Percentiles rank a stretch among this genome's conserved stretches.
Evolutionary conservation across 2,113 vertebrate species (phyloP).

Genomic region (Alces alces): DNA sequence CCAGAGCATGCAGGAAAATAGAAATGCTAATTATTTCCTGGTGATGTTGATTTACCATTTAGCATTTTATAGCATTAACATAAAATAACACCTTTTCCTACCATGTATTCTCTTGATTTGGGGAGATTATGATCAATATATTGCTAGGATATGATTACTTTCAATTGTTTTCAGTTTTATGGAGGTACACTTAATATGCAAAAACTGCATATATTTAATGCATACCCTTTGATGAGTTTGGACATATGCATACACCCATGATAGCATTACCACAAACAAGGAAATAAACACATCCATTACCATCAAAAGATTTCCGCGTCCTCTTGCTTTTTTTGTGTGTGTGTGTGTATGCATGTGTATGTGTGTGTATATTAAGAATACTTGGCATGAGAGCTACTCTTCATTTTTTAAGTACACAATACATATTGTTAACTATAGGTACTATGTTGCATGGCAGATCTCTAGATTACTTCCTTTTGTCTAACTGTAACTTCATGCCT

Average conservation of each 20-base stretch:
- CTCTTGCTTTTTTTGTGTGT: background rate
- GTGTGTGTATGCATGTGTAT: background rate
- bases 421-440: background rate
- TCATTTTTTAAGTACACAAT: background rate
- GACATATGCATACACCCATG: background rate
- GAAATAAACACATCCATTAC: background rate
- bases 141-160: background rate
- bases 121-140: background rate
- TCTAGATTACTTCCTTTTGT: background rate
- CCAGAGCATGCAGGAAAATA: background rate
- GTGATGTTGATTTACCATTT: background rate
- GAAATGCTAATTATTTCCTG: background rate
- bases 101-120: background rate
- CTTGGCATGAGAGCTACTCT: background rate
- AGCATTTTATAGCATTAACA: background rate
- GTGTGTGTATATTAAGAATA: background rate
- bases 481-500: background rate
- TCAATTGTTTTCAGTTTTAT: background rate
- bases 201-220: background rate
- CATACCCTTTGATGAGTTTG: background rate
- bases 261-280: background rate
- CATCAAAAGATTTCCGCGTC: background rate
- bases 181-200: background rate
- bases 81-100: background rate
- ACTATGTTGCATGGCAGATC: background rate